These are phyloP conservation scores for Pocillopora damicornis DNA, from an alignment of 64 coral and sea anemone species.

Conservation along the genomic window DNA sequence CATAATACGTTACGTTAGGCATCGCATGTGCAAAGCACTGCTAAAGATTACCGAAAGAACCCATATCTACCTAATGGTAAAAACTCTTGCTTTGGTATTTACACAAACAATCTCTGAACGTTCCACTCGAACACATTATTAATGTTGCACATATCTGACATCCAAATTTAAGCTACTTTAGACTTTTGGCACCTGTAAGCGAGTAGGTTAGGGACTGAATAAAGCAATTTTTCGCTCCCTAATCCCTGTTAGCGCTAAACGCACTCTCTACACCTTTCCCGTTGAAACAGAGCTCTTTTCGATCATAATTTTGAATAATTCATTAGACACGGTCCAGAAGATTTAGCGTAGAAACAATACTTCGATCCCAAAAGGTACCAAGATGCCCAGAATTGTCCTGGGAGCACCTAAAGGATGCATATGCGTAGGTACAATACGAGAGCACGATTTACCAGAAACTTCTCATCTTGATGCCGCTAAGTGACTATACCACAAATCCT, in stretches of 20 bases:
- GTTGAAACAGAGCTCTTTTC: slow-evolving; percentile 15
- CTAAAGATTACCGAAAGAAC: background rate
- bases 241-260: background rate
- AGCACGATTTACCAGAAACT: background rate
- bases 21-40: background rate
- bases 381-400: background rate
- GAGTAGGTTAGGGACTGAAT: background rate
- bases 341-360: slow-evolving; percentile 5
- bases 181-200: background rate
- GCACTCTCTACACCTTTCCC: background rate
- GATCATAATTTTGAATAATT: slow-evolving; percentile 24
- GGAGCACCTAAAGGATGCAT: background rate
- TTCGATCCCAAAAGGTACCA: background rate
- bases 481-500: background rate
- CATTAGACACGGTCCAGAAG: slow-evolving; percentile 20
- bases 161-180: background rate
- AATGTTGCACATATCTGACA: background rate
- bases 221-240: background rate
- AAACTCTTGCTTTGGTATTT: background rate
- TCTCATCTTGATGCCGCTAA: background rate
- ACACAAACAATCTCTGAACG: background rate
- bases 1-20: background rate
- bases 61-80: background rate
- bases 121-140: background rate
- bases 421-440: background rate